A percentile compares a stretch with the other conserved stretches of the same genome.
Evolutionary conservation across 1,140 invertebrate species (phyloP).

Genomic region (Bombus superbus): DNA sequence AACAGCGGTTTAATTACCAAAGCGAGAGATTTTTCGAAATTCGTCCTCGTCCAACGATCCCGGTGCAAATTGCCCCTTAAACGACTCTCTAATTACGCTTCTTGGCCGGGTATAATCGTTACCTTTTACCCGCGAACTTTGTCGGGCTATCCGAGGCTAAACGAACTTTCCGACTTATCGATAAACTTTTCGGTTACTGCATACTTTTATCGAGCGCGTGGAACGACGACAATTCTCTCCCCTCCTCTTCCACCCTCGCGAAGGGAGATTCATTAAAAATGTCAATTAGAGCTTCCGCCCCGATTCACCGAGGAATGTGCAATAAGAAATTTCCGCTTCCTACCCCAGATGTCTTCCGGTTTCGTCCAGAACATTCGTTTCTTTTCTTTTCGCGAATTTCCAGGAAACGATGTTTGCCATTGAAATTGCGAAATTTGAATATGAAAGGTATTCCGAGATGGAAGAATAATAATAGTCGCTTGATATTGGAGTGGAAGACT

Average conservation of each 20-base stretch:
- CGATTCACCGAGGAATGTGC: constrained; percentile 20
- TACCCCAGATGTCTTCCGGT: neutral
- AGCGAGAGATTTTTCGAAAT: constrained; percentile 9
- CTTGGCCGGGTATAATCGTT: constrained; percentile 20
- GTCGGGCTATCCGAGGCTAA: neutral
- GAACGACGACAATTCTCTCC: constrained; percentile 20
- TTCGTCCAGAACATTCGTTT: neutral
- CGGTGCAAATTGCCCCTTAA: constrained; percentile 24
- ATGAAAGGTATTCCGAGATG: neutral
- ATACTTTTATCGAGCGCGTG: constrained; percentile 29
- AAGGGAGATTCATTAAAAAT: constrained; percentile 36
- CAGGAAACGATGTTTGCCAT: neutral
- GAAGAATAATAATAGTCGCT: neutral
- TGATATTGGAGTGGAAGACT: too few relatives aligned
- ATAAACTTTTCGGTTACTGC: constrained; percentile 36
- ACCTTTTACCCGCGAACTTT: neutral
- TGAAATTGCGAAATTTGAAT: constrained; percentile 1
- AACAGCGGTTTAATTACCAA: neutral
- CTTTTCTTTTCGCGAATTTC: neutral
- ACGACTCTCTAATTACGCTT: constrained; percentile 41
- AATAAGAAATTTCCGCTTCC: constrained; percentile 23
- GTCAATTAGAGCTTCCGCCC: constrained; percentile 29
- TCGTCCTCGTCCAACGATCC: neutral
- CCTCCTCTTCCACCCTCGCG: too few relatives aligned
- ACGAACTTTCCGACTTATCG: constrained; percentile 45